Percentiles rank a stretch among this genome's conserved stretches.
Evolutionary conservation across 2,113 vertebrate species (phyloP).

Genomic region (Tragulus kanchil): DNA sequence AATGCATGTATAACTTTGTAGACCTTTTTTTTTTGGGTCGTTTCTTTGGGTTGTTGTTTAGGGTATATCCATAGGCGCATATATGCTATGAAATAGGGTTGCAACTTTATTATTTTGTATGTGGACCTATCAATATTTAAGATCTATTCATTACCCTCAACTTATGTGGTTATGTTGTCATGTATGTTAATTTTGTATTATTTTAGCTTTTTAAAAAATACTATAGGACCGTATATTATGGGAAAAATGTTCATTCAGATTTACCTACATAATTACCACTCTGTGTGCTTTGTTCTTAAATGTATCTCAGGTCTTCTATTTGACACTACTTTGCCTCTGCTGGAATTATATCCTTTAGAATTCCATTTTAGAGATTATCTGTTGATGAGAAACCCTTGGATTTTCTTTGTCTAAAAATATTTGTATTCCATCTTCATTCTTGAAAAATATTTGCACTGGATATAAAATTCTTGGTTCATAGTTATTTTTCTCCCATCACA

Average conservation of each 20-base stretch:
- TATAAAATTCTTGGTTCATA: not conserved
- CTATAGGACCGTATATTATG: not conserved
- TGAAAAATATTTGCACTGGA: not conserved
- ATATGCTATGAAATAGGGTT: not conserved
- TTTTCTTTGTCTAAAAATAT: not conserved
- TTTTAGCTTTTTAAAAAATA: conserved; percentile 30
- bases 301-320: not conserved
- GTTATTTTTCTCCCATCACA: not conserved
- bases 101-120: conserved; percentile 7
- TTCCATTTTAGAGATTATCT: not conserved
- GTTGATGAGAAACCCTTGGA: not conserved
- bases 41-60: not conserved
- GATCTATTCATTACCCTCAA: not conserved
- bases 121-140: not conserved
- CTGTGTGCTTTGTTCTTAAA: not conserved
- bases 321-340: not conserved
- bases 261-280: not conserved
- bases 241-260: not conserved
- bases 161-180: not conserved
- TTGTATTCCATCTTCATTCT: not conserved
- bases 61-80: not conserved
- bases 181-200: not conserved
- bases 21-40: not conserved
- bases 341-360: not conserved
- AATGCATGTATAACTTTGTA: not conserved